Percentiles rank a stretch among this genome's conserved stretches.
Evolutionary conservation across 2,797 vertebrate genomes (phyloP).

Genomic region (Emydoidea blandingii): DNA sequence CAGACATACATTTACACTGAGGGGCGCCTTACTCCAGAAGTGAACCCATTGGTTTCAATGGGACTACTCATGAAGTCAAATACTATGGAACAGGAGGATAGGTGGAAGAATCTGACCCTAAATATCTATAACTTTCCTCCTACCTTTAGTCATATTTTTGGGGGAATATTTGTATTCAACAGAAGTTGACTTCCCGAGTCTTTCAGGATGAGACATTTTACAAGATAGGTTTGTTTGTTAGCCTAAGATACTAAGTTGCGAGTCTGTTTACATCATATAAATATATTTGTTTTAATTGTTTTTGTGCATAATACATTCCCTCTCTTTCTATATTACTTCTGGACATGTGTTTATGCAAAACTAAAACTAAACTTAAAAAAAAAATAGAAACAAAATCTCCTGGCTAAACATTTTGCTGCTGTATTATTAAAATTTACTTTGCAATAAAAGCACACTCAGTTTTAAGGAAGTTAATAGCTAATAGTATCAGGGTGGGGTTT

Average conservation of each 20-base stretch:
- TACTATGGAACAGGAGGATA: background rate
- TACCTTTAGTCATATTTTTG: background rate
- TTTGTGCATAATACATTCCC: slow-evolving; percentile 9
- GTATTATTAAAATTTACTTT: background rate
- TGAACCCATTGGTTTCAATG: background rate
- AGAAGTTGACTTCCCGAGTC: background rate
- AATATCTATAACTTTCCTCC: background rate
- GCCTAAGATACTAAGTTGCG: background rate
- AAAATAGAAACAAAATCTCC: slow-evolving; percentile 36
- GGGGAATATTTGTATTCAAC: background rate
- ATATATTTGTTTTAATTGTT: slow-evolving; percentile 21
- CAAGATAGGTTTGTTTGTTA: background rate
- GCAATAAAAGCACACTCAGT: background rate
- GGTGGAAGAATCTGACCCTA: background rate
- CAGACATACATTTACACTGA: background rate
- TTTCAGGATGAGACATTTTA: background rate
- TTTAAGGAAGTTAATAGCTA: background rate
- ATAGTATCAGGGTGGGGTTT: background rate
- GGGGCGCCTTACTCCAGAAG: background rate
- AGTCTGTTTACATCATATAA: background rate
- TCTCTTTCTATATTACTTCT: slow-evolving; percentile 15
- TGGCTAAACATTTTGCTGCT: slow-evolving; percentile 19
- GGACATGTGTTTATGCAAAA: slow-evolving; percentile 2
- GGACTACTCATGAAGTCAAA: slow-evolving; percentile 9
- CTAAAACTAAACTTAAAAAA: slow-evolving; percentile 26